Conservation (phyloP, 2,888 invertebrate species). For the Acrobasis suavella region DNA sequence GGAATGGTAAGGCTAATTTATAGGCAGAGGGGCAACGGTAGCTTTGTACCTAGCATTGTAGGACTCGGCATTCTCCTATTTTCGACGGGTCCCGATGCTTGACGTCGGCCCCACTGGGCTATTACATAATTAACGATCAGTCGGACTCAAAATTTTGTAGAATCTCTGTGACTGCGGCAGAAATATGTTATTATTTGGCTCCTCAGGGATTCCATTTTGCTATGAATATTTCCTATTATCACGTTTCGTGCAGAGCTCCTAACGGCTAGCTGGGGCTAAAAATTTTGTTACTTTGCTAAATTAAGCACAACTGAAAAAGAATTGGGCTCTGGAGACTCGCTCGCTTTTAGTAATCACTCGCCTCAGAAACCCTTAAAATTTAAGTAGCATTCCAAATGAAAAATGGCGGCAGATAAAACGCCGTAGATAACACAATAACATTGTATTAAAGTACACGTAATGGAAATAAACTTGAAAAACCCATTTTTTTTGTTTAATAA, state of each 20-base stretch:
- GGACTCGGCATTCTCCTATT: neutral
- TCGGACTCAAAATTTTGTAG: slow-evolving; percentile 13
- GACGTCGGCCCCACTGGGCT: slow-evolving; percentile 8
- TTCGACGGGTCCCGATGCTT: neutral
- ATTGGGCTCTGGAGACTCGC: slow-evolving; percentile 14
- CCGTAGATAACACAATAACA: neutral
- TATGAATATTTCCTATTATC: slow-evolving; percentile 21
- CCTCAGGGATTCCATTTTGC: slow-evolving; percentile 13
- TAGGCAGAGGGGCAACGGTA: slow-evolving; percentile 8
- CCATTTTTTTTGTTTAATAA: too few species aligned
- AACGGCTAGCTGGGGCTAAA: neutral
- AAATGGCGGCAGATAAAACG: neutral
- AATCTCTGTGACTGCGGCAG: slow-evolving; percentile 8
- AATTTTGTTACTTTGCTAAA: slow-evolving; percentile 18
- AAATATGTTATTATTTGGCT: slow-evolving; percentile 16
- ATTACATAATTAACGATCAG: slow-evolving; percentile 17
- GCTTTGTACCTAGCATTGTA: neutral
- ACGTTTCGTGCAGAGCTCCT: neutral
- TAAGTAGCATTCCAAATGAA: slow-evolving; percentile 20
- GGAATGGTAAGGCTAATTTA: slow-evolving; percentile 4
- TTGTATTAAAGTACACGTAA: neutral
- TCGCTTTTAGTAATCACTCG: slow-evolving; percentile 9
- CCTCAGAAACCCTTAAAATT: slow-evolving; percentile 13
- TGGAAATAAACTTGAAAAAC: too few species aligned
- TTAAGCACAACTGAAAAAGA: slow-evolving; percentile 18